A percentile compares a stretch with the other conserved stretches of the same genome.
These are phyloP conservation scores for Spea bombifrons DNA, from an alignment of 2,113 vertebrate genomes.

Conservation along the genomic window DNA sequence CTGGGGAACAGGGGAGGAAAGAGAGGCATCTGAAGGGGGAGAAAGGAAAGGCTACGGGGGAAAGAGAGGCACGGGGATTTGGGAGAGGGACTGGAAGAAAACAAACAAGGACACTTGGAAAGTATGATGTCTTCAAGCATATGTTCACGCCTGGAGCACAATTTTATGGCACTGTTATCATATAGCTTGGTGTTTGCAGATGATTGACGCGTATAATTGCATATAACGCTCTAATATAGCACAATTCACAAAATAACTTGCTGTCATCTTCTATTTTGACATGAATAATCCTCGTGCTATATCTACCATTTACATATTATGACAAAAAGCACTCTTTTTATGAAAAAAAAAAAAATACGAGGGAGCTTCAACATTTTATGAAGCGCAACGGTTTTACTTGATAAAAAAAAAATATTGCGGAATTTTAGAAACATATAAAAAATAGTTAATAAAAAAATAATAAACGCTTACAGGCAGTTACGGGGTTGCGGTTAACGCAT, in stretches of 20 bases:
- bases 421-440: neutral
- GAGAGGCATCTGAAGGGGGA: neutral
- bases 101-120: no score
- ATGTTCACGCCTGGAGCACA: neutral
- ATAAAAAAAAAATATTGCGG: neutral
- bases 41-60: no score
- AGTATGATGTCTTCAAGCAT: no score
- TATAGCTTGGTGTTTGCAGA: slow-evolving; percentile 7
- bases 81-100: no score
- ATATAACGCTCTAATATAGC: slow-evolving; percentile 27
- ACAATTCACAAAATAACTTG: slow-evolving; percentile 38
- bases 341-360: neutral
- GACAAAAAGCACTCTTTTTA: slow-evolving; percentile 21
- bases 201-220: slow-evolving; percentile 29
- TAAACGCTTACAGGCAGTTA: neutral
- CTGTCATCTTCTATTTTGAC: slow-evolving; percentile 46
- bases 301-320: slow-evolving; percentile 37
- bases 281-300: slow-evolving; percentile 10
- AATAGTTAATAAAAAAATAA: neutral
- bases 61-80: no score
- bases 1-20: neutral
- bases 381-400: neutral
- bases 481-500: no score
- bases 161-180: slow-evolving; percentile 2
- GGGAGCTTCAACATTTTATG: neutral